Evolutionary conservation across 92 coral and sea anemone genomes (phyloP), one percentile per base, ranked within the genome.

Genomic region (Umimayanthus chanpuru): DNA sequence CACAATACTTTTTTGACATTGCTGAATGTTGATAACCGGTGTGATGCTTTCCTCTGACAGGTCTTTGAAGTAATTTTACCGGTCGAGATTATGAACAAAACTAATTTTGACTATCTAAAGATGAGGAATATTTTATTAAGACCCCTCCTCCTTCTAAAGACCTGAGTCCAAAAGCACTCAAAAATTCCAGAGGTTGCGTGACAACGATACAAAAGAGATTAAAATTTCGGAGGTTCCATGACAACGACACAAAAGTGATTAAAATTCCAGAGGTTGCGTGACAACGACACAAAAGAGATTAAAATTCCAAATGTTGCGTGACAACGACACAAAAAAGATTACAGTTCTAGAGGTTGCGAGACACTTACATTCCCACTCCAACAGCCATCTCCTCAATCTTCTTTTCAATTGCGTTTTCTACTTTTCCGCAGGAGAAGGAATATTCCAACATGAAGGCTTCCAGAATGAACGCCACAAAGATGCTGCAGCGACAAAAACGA

Each of bases 391-490:
- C 96, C 73, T 96, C 94, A 38, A 96, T 96, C 56, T 90, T 95
- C 91, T 93, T 94, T 85, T 88, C 94, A 74, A 96, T 81, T 2
- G 89, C 98, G 5, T 93, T 91, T 78, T 94, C 98, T 56, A 96
- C 92, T 73, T 96, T 96, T 26, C 98, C 98, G 29, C 92, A 95
- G 29, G 96, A 90, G 85, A 96, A 88, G 28, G 98, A 95, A 86
- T 96, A 96, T 87, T 96, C 98, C 90, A 96, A 83, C 98, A 96
- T 95, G 74, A 96, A 96, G 23, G 98, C 98, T 72, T 96, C 98
- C 36, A 96, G 88, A 77, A 96, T 95, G 86, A 96, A 96, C 56
- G 98, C 98, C 58, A 96, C 98, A 47, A 96, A 96, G 39, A 96
- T 96, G 71, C 98, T 96, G 92, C 61, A 82, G 89, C 12, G 40